Evolutionary conservation across 2,113 vertebrate species (phyloP), one percentile per base, ranked within the genome.

Genomic region (Neolamprologus caudopunctatus): DNA sequence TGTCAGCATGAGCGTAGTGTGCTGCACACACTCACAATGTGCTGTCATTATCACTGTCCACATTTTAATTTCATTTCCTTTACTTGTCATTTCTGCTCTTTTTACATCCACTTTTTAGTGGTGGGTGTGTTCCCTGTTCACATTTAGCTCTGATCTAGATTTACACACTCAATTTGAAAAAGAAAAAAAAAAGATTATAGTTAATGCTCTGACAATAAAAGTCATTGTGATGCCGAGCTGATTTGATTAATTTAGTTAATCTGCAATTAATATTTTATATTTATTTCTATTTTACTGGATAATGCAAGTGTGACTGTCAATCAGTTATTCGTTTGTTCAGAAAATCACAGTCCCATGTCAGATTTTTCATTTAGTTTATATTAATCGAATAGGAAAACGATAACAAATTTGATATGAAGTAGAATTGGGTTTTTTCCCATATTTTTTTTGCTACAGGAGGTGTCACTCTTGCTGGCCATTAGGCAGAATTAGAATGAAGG

Each of bases 1-100:
- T 93, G 92, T 93, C 91, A 93, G 83, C 75, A 33, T 51, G 84
- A 89, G 83, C 81, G 87, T 73, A 33, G 24, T 8, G 55, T 26
- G 61, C 81, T 26, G 73, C 83, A 83, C 83, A 80, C 24, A 40
- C 45, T 35, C 57, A 28, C 71, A 82, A 3, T 42, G 85, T 28
- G 81, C 83, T 33, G 14, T 42, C 68, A 66, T 90, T 89, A 88
- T 89, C 94, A 33, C 71, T 73, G 88, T 90, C 92, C 89, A 91
- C 87, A 90, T 90, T 82, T 87, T 85, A 47, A 90, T 91, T 89
- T 83, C 8, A 75, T 28, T 66, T 47, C n/a, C 10, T 42, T 53
- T 19, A n/a, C 24, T 85, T 73, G 3, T 14, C 26, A 28, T 82
- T 26, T 68, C n/a, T 33, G 21, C 19, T 71, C 17, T 35, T 68